phyloP scores from a whole-genome alignment of 2,113 vertebrate genomes.

The Mobula hypostoma region DNA sequence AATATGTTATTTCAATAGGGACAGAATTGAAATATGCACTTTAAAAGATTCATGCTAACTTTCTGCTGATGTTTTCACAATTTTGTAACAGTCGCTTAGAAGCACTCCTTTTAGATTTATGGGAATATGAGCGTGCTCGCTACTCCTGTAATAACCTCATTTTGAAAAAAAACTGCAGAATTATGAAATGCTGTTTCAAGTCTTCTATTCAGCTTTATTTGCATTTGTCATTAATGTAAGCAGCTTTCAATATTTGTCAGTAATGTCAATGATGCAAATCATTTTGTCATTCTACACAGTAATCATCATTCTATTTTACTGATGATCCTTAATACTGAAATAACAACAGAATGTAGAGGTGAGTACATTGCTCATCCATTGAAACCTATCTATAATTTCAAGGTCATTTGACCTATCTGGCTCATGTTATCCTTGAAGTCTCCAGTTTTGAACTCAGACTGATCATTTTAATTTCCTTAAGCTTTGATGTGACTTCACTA shows the following conservation, averaged over 20 bases:
- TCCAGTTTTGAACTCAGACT: background rate
- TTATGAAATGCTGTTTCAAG: background rate
- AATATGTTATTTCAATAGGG: background rate
- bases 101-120: background rate
- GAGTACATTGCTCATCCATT: background rate
- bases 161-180: background rate
- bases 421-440: background rate
- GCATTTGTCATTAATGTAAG: background rate
- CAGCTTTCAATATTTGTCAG: background rate
- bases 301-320: background rate
- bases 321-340: background rate
- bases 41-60: background rate
- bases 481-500: background rate
- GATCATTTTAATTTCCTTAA: background rate
- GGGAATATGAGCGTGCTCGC: background rate
- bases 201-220: background rate
- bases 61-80: background rate
- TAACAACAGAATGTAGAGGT: background rate
- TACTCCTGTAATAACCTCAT: background rate
- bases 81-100: background rate
- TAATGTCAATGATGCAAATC: background rate
- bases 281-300: background rate
- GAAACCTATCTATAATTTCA: background rate
- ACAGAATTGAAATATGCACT: background rate
- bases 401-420: background rate